Percentiles rank a stretch among this genome's conserved stretches.
phyloP scores from a whole-genome alignment of 2,888 invertebrate species.

The Strigamia transsilvanica region DNA sequence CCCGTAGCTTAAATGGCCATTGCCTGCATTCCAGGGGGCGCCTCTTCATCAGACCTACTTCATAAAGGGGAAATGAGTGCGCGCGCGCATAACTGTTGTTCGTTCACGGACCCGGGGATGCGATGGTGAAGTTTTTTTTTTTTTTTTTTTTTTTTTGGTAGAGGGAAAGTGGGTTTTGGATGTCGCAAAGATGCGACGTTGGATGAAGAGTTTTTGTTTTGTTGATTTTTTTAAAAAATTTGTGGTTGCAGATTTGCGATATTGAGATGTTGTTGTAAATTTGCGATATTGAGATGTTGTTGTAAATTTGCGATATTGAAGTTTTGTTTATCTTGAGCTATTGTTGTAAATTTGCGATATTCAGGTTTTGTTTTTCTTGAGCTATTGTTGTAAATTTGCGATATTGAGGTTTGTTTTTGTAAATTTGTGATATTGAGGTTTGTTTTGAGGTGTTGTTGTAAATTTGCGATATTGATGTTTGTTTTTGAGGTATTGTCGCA shows the following conservation, averaged over 20 bases:
- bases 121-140: background rate
- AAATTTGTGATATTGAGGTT: no score
- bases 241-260: no score
- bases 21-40: slow-evolving; percentile 40
- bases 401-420: background rate
- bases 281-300: background rate
- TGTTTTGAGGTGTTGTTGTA: background rate
- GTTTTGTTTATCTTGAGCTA: background rate
- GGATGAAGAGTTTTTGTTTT: no score
- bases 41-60: slow-evolving; percentile 34
- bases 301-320: no score
- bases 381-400: no score
- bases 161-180: no score
- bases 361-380: no score
- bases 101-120: background rate
- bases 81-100: slow-evolving; percentile 9
- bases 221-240: no score
- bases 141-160: background rate
- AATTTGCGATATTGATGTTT: no score
- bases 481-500: background rate
- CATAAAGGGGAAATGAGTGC: slow-evolving; percentile 38
- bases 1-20: slow-evolving; percentile 41
- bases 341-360: background rate
- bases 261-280: no score
- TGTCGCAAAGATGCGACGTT: no score